phyloP scores from a whole-genome alignment of 2,113 vertebrate species.

The Colius striatus region DNA sequence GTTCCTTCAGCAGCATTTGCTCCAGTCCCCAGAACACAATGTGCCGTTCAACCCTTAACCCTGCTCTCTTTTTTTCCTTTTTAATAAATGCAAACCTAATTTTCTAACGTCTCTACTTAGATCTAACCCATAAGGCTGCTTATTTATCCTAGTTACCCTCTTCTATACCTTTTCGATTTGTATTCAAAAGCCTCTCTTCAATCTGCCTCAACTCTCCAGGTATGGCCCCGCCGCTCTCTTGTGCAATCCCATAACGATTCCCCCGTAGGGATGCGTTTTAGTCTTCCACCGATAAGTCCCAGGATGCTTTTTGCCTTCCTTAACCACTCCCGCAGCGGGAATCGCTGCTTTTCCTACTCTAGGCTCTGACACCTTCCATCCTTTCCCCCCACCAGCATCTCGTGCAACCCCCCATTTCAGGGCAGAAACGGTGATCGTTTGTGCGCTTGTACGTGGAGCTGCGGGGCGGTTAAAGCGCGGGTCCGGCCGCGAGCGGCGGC shows the following conservation, averaged over 20 bases:
- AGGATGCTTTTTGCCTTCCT: conserved; percentile 45
- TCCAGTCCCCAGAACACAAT: not conserved
- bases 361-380: not conserved
- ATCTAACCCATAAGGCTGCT: conserved; percentile 54
- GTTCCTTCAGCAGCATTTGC: not conserved
- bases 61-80: not conserved
- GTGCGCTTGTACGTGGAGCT: accelerated
- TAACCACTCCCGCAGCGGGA: not conserved
- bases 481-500: too few species aligned
- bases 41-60: not conserved
- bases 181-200: conserved; percentile 44
- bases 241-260: conserved; percentile 45
- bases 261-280: not conserved
- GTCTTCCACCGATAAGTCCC: conserved; percentile 17
- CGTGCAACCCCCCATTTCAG: accelerated
- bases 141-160: conserved; percentile 57
- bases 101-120: conserved; percentile 55
- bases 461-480: too few species aligned
- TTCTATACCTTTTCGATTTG: not conserved
- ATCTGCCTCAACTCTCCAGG: conserved; percentile 49
- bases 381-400: not conserved
- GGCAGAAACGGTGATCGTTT: not conserved
- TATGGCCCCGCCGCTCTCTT: conserved; percentile 1
- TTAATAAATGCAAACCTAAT: conserved; percentile 54
- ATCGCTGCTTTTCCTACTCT: not conserved